Conservation (phyloP, 2,888 invertebrate species). For the Dryococelus australis region DNA sequence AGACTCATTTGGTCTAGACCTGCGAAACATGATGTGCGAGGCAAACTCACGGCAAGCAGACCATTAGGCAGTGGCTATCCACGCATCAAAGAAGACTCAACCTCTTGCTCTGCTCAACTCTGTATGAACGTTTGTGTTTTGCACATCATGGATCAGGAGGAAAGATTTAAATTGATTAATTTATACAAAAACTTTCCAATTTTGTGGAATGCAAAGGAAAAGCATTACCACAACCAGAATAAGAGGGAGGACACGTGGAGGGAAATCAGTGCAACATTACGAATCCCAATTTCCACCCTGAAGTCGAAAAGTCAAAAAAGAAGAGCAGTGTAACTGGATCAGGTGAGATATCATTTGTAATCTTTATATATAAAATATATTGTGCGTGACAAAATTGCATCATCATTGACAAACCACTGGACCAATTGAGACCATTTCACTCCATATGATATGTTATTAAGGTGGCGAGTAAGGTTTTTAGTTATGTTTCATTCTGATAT, state of each 20-base stretch:
- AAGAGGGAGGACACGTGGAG: constrained; percentile 9
- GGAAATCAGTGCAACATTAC: not conserved
- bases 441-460: no score
- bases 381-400: no score
- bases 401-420: no score
- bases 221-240: not conserved
- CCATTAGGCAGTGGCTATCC: not conserved
- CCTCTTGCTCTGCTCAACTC: not conserved
- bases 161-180: not conserved
- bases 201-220: not conserved
- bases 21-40: not conserved
- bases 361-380: no score
- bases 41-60: not conserved
- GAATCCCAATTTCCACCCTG: not conserved
- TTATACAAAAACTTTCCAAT: not conserved
- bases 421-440: no score
- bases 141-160: not conserved
- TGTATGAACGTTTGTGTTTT: not conserved
- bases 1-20: not conserved
- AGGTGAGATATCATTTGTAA: no score
- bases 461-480: no score
- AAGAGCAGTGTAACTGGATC: not conserved
- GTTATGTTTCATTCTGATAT: no score
- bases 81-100: constrained; percentile 1
- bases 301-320: not conserved